Conservation (phyloP, 2,888 invertebrate genomes). For the Cephus spinipes region DNA sequence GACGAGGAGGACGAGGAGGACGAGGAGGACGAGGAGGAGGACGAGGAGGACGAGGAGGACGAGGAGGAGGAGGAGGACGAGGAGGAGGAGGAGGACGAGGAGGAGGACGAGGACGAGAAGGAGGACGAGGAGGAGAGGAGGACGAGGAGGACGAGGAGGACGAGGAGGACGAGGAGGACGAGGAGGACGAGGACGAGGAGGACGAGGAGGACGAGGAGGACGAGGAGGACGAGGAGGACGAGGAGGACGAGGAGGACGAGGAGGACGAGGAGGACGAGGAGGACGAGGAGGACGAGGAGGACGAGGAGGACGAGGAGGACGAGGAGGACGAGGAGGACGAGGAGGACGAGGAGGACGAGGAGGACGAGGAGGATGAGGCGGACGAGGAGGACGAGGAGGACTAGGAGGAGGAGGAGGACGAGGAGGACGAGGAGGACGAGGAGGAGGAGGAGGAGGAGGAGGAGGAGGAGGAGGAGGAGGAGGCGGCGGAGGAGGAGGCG, state of each 20-base stretch:
- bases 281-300: background rate
- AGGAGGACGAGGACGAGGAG: background rate
- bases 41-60: background rate
- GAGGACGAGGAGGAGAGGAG: no score
- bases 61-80: background rate
- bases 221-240: background rate
- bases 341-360: constrained; percentile 1
- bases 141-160: background rate
- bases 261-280: background rate
- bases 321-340: background rate
- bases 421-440: constrained; percentile 1
- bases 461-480: no score
- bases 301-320: background rate
- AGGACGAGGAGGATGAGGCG: no score
- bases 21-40: background rate
- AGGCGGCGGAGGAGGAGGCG: no score
- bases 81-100: background rate
- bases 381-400: no score
- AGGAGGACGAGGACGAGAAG: background rate
- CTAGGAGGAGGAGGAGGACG: constrained; percentile 4
- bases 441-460: background rate
- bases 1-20: background rate
- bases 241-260: background rate
- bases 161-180: background rate
- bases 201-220: background rate